These are phyloP conservation scores for Leptinotarsa tumamoca DNA, from an alignment of 2,888 invertebrate species.

Conservation along the genomic window DNA sequence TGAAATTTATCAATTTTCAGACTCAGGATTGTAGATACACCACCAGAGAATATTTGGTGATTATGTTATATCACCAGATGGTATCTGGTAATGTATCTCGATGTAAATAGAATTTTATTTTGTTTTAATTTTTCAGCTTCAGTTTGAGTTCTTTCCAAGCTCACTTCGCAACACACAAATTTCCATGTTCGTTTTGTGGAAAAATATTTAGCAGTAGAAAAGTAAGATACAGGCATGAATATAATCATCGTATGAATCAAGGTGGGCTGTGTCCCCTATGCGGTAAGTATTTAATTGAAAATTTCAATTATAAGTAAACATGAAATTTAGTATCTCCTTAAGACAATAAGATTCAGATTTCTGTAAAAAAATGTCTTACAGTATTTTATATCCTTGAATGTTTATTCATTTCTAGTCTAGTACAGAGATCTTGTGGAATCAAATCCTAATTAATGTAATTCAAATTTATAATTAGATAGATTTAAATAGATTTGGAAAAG, in stretches of 20 bases:
- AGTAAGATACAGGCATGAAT: neutral
- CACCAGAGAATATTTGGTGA: neutral
- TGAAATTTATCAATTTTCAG: neutral
- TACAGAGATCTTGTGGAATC: too few species aligned
- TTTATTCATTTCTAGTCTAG: too few species aligned
- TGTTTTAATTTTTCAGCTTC: neutral
- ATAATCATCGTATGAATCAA: neutral
- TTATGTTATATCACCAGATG: too few species aligned
- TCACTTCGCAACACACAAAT: neutral
- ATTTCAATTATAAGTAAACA: too few species aligned
- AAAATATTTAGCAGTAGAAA: neutral
- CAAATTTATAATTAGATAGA: too few species aligned
- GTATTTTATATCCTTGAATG: too few species aligned
- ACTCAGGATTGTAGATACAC: neutral
- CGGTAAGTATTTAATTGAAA: neutral
- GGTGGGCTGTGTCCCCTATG: constrained; percentile 5
- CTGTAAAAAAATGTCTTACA: too few species aligned
- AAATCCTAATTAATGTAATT: too few species aligned
- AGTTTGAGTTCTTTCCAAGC: neutral
- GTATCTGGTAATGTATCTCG: too few species aligned
- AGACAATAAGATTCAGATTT: too few species aligned
- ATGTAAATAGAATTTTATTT: neutral
- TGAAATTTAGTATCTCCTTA: too few species aligned
- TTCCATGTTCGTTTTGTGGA: constrained; percentile 1
- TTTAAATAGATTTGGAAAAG: too few species aligned